A percentile compares a stretch with the other conserved stretches of the same genome.
Conservation (phyloP, 2,797 vertebrate genomes). For the Chrysocyon brachyurus region DNA sequence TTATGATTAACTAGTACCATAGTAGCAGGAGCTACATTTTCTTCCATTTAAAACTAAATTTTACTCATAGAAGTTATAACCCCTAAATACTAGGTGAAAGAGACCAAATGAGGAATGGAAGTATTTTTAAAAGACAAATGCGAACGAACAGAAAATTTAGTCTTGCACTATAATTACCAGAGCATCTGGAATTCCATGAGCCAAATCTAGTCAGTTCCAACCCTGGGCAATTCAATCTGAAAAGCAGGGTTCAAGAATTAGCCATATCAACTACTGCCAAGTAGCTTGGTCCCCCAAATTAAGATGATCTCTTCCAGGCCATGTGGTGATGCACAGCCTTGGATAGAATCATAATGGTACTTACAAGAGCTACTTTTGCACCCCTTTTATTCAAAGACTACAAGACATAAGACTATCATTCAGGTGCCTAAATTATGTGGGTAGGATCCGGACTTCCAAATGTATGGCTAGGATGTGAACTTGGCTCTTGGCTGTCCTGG, state of each 20-base stretch:
- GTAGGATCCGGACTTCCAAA: slow-evolving; percentile 42
- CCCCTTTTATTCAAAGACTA: slow-evolving; percentile 31
- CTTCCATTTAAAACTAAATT: slow-evolving; percentile 86
- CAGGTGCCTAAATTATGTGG: slow-evolving; percentile 28
- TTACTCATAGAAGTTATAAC: slow-evolving; percentile 77
- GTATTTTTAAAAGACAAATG: slow-evolving; percentile 80
- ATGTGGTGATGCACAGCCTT: slow-evolving; percentile 51
- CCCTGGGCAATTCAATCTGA: slow-evolving; percentile 67
- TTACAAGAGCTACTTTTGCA: slow-evolving; percentile 26
- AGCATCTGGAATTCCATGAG: slow-evolving; percentile 76
- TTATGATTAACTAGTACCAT: slow-evolving; percentile 85
- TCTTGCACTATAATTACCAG: slow-evolving; percentile 78
- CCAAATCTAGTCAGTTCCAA: slow-evolving; percentile 69
- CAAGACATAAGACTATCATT: background rate
- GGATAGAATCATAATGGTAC: background rate
- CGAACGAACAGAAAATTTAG: slow-evolving; percentile 75
- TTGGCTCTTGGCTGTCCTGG: background rate
- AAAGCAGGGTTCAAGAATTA: slow-evolving; percentile 71
- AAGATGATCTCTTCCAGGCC: slow-evolving; percentile 42
- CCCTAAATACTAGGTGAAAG: slow-evolving; percentile 80
- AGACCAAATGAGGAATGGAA: slow-evolving; percentile 79
- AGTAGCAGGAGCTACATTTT: slow-evolving; percentile 78
- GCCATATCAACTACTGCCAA: slow-evolving; percentile 67
- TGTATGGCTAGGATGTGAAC: slow-evolving; percentile 3
- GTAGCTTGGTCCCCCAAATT: slow-evolving; percentile 56